A percentile compares a stretch with the other conserved stretches of the same genome.
Evolutionary conservation across 2,113 vertebrate genomes (phyloP).

Genomic region (Rhinopomastus cyanomelas): DNA sequence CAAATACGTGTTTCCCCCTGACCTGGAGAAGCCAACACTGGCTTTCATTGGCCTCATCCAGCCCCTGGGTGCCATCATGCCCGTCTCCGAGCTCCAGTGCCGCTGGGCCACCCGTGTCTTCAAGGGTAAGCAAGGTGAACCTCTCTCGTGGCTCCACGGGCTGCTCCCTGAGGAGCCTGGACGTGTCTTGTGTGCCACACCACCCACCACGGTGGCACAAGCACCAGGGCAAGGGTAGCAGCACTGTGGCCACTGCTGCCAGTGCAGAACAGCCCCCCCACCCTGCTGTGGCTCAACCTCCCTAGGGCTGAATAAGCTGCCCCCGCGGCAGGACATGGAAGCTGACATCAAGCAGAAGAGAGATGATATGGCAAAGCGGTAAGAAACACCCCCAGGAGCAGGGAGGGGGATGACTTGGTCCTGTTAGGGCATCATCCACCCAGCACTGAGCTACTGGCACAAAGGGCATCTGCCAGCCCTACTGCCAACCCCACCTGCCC

Average conservation of each 20-base stretch:
- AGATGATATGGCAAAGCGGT: constrained; percentile 54
- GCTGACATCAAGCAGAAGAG: constrained; percentile 50
- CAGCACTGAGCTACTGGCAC: accelerated
- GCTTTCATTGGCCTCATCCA: constrained; percentile 85
- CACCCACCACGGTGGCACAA: not conserved
- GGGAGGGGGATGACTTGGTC: not conserved
- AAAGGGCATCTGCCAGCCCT: accelerated
- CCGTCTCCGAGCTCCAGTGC: constrained; percentile 86
- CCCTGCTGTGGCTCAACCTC: not conserved
- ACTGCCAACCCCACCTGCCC: not conserved
- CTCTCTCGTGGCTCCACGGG: not conserved
- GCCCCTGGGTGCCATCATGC: constrained; percentile 82
- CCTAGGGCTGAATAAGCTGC: constrained; percentile 63
- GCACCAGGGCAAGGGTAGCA: not conserved
- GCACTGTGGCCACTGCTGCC: not conserved
- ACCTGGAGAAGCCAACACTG: constrained; percentile 82
- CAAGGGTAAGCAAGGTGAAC: constrained; percentile 74
- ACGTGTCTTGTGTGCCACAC: not conserved
- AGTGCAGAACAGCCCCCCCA: not conserved
- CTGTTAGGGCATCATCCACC: accelerated
- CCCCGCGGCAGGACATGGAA: constrained; percentile 49
- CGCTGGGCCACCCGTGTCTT: constrained; percentile 87
- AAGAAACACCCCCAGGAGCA: not conserved
- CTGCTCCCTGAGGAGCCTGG: not conserved
- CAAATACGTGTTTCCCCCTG: constrained; percentile 81